phyloP scores from a whole-genome alignment of 2,113 vertebrate species.

The Strix uralensis region DNA sequence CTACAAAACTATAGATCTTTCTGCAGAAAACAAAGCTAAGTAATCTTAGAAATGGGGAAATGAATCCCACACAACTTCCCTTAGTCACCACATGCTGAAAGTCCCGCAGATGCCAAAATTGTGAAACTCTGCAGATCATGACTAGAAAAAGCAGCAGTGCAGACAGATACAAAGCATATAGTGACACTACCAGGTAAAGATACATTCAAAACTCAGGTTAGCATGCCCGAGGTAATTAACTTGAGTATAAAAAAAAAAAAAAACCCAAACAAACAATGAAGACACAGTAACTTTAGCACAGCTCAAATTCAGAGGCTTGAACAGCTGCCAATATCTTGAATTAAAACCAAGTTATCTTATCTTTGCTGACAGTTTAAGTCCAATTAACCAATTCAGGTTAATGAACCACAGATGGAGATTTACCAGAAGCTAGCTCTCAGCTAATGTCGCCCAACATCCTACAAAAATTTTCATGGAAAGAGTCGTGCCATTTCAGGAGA shows the following conservation, averaged over 20 bases:
- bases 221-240: background rate
- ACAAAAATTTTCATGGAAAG: background rate
- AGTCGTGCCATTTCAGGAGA: background rate
- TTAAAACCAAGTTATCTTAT: background rate
- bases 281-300: background rate
- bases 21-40: slow-evolving; percentile 26
- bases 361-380: background rate
- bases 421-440: background rate
- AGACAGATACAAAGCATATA: background rate
- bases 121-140: background rate
- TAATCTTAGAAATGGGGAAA: slow-evolving; percentile 36
- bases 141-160: slow-evolving; percentile 17
- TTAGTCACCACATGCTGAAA: slow-evolving; percentile 19
- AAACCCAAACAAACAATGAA: background rate
- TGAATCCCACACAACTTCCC: slow-evolving; percentile 50
- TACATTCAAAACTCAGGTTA: background rate
- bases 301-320: background rate
- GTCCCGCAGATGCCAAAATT: background rate
- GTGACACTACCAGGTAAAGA: background rate
- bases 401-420: background rate
- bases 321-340: background rate
- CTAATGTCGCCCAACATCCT: background rate
- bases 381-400: slow-evolving; percentile 15
- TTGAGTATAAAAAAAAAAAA: background rate
- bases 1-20: background rate